A percentile compares a stretch with the other conserved stretches of the same genome.
phyloP scores from a whole-genome alignment of 1,140 invertebrate species.

The Hyles vespertilio region DNA sequence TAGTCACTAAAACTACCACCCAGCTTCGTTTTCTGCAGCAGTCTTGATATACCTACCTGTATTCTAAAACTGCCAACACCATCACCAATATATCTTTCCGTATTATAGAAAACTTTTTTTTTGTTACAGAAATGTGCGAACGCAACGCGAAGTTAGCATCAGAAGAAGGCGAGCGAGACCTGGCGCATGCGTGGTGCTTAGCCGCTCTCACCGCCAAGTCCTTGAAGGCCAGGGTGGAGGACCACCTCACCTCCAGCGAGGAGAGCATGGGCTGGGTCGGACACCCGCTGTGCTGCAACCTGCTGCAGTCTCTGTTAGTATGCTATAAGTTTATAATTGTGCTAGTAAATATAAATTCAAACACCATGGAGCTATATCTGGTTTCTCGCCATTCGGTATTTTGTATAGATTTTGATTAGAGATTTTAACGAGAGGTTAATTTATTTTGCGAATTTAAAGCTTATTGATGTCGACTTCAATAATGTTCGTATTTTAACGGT shows the following conservation, averaged over 20 bases:
- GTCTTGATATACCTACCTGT: too few relatives aligned
- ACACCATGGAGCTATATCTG: too few relatives aligned
- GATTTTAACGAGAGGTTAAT: too few relatives aligned
- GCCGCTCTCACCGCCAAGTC: constrained; percentile 83
- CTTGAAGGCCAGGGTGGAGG: constrained; percentile 50
- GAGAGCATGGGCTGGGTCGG: constrained; percentile 84
- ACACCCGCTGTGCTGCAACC: constrained; percentile 90
- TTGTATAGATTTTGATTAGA: too few relatives aligned
- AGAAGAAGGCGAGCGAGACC: constrained; percentile 84
- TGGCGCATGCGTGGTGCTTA: constrained; percentile 91
- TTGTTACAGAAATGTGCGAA: constrained; percentile 81
- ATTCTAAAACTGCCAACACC: neutral
- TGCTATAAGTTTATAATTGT: neutral
- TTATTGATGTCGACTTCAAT: too few relatives aligned
- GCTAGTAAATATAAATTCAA: too few relatives aligned
- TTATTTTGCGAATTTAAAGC: too few relatives aligned
- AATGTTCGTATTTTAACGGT: too few relatives aligned
- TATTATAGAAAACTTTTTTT: neutral
- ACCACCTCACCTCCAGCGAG: constrained; percentile 67
- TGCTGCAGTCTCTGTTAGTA: constrained; percentile 90
- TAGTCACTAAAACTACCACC: too few relatives aligned
- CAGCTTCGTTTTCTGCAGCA: too few relatives aligned
- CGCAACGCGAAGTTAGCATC: constrained; percentile 87
- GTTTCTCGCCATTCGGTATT: too few relatives aligned
- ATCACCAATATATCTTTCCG: too few relatives aligned